Evolutionary conservation across 2,113 vertebrate genomes (phyloP).

Genomic region (Varanus komodoensis): DNA sequence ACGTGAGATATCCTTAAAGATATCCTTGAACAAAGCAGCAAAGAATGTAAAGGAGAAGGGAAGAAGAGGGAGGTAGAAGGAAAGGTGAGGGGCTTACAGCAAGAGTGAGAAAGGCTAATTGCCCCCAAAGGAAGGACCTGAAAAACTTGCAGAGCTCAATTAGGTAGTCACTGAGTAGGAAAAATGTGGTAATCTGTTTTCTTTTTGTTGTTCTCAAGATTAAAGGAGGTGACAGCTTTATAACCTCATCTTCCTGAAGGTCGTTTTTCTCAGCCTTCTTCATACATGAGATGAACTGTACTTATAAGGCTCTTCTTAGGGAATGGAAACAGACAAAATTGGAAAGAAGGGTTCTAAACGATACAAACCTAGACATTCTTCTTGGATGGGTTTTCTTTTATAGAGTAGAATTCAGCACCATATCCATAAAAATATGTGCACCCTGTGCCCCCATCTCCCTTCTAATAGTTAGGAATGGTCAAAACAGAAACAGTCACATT

Average conservation of each 20-base stretch:
- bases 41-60: not conserved
- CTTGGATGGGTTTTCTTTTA: not conserved
- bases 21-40: slow-evolving; percentile 8
- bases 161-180: slow-evolving; percentile 10
- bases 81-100: slow-evolving; percentile 1
- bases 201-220: not conserved
- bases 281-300: slow-evolving; percentile 3
- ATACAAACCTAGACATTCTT: slow-evolving; percentile 4
- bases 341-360: not conserved
- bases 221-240: slow-evolving; percentile 15
- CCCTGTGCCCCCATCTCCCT: not conserved
- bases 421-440: not conserved
- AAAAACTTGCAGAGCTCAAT: not conserved
- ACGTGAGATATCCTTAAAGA: not conserved
- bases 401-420: not conserved
- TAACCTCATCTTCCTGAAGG: not conserved
- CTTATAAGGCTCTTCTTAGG: not conserved
- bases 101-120: slow-evolving; percentile 36
- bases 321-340: not conserved
- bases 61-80: not conserved
- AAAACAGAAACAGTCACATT: not conserved
- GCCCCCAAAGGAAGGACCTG: slow-evolving; percentile 13
- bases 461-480: not conserved
- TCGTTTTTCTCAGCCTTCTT: not conserved
- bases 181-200: not conserved